Evolutionary conservation across 2,888 invertebrate species (phyloP), one percentile per base, ranked within the genome.

Genomic region (Eupithecia dodoneata): DNA sequence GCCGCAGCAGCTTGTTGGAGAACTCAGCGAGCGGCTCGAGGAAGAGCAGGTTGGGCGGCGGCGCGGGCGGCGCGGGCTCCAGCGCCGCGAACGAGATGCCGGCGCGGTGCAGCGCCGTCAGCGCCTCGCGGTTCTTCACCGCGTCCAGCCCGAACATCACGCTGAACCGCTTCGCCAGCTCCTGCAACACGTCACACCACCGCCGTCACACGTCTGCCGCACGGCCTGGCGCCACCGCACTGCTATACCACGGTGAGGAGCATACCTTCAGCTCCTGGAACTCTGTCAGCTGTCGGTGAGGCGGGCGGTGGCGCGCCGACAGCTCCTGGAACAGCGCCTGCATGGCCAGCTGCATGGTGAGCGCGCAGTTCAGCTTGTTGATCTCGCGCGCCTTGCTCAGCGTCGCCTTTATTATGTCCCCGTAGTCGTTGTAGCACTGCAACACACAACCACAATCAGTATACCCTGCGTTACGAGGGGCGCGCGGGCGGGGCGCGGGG

Each of bases 361-460:
- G 96, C 9, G 99, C 99, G 92, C 99, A 99, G 90, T 97, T 98
- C 65, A 99, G 97, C 94, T 99, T 99, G 95, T 99, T 99, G 85
- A 99, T 99, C 95, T 99, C 99, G 83, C 99, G 96, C 13, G 99
- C 98, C 94, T 99, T 99, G 85, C 98, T 98, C 85, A 99, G 95
- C 12, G 99, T 99, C 55, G 98, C 98, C 95, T 99, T 99, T 83
- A 99, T 97, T 73, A 99, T 99, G 93, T 99, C 99, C 72, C 99
- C 99, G 93, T 99, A 99, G 93, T 99, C 99, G 90, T 99, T 99
- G 94, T 99, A 99, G 91, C 98, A 99, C 97, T 98, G 91, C 18
- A 12, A 44, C 66, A 42, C 42, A 67, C 12, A 66, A 52, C 52
- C 7, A 6, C n/a, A 2, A 2, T 52, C n/a, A n/a, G 52, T n/a